Evolutionary conservation across 2,113 vertebrate species (phyloP), one percentile per base, ranked within the genome.

Genomic region (Atractosteus spatula): DNA sequence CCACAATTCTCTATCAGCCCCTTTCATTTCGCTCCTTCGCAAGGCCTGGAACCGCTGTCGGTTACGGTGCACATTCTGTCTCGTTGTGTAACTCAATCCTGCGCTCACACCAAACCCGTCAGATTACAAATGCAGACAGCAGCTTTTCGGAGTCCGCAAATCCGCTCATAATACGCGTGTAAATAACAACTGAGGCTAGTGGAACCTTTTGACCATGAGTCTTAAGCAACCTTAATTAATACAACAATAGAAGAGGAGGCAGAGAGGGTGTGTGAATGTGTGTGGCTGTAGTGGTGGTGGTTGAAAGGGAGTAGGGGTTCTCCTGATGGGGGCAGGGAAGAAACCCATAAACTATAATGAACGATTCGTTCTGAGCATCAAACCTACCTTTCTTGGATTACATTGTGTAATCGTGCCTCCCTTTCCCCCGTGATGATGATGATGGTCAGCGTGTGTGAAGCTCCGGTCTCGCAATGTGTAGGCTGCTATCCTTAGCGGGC

Each of bases 321-420:
- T 47, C 62, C 45, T 55, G 17, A 56, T 51, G 12, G 45, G 68
- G 65, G 29, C 62, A 14, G 63, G 59, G 65, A 71, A 55, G 63
- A 59, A 56, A 55, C 70, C 57, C 42, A 71, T 75, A n/a, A 83
- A 73, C 57, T 70, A 55, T 66, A 64, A 16, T 47, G 8, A 65
- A 74, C 70, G 13, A 71, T 70, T 47, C 62, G 73, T 43, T 13
- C 16, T 55, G 13, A 62, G 68, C 64, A 81, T 65, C 67, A 57
- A 76, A 88, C 90, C 77, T 84, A 91, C 90, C 91, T 91, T 82
- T 76, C 71, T 55, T 47, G 81, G 78, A 85, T 86, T 90, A 90
- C 88, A 91, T 90, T 72, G 84, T 83, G 76, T 82, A 83, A 80
- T 89, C 83, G 83, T 89, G 87, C 82, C 87, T 90, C 80, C 84